phyloP scores from a whole-genome alignment of 30 jellyfish, hydroid and myxozoan species.

The Sanderia malayensis region DNA sequence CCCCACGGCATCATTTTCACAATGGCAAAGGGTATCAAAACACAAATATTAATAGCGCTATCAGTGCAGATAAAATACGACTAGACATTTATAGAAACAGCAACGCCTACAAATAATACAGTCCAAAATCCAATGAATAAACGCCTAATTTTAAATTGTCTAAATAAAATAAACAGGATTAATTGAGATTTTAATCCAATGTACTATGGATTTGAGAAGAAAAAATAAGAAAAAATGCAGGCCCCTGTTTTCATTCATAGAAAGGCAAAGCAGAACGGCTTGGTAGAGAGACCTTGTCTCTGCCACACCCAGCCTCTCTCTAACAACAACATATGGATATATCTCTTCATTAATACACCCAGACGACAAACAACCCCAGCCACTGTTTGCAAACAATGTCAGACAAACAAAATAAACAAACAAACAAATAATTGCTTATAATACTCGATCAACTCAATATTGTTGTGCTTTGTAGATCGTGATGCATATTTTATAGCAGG shows the following conservation, averaged over 20 bases:
- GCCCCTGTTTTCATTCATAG: not conserved
- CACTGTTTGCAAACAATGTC: no score
- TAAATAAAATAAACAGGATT: not conserved
- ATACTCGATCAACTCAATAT: no score
- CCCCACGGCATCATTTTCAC: not conserved
- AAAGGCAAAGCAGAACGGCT: no score
- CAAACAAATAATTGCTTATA: no score
- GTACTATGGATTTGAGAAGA: not conserved
- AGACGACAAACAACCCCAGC: no score
- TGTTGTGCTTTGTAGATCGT: no score
- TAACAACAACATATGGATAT: no score
- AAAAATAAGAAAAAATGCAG: conserved; percentile 7
- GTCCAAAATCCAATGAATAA: not conserved
- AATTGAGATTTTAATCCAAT: not conserved
- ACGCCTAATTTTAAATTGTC: not conserved
- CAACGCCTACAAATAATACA: not conserved
- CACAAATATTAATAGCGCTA: not conserved
- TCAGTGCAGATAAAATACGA: not conserved
- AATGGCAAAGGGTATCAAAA: not conserved
- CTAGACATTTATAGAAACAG: not conserved
- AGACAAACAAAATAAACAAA: no score
- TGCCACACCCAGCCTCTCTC: no score
- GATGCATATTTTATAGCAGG: no score
- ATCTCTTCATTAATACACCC: no score
- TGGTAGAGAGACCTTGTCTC: no score